These are phyloP conservation scores for Ganaspis sp. DNA, from an alignment of 1,140 invertebrate genomes.

Conservation along the genomic window DNA sequence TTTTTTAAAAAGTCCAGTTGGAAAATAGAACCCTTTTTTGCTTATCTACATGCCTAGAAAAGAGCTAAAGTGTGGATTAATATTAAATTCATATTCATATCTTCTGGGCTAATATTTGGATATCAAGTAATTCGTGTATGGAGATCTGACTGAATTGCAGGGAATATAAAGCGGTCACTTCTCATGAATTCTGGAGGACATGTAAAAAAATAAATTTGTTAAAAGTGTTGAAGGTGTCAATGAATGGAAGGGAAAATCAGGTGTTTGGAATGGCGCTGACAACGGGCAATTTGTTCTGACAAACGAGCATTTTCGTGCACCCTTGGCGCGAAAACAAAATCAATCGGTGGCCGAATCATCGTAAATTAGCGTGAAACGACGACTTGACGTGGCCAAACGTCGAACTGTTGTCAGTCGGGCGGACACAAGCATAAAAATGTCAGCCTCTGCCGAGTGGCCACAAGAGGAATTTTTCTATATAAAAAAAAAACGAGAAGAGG, in stretches of 20 bases:
- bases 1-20: too few species aligned
- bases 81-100: too few species aligned
- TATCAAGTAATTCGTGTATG: too few species aligned
- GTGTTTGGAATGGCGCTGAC: conserved; percentile 5
- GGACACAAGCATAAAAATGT: conserved; percentile 38
- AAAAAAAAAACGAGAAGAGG: conserved; percentile 30
- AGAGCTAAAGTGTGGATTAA: too few species aligned
- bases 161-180: neutral
- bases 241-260: conserved; percentile 19
- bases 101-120: too few species aligned
- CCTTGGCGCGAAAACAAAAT: conserved; percentile 40
- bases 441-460: conserved; percentile 29
- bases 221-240: neutral
- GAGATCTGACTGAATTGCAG: neutral
- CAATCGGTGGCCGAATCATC: conserved; percentile 45
- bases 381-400: conserved; percentile 38
- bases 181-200: neutral
- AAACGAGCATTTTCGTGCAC: conserved; percentile 26
- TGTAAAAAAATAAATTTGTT: neutral
- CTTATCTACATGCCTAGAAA: too few species aligned
- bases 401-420: conserved; percentile 41
- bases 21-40: too few species aligned
- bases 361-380: conserved; percentile 44
- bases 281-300: neutral
- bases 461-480: conserved; percentile 1